A percentile compares a stretch with the other conserved stretches of the same genome.
phyloP scores from a whole-genome alignment of 2,113 vertebrate species.

The Coryphaenoides rupestris region DNA sequence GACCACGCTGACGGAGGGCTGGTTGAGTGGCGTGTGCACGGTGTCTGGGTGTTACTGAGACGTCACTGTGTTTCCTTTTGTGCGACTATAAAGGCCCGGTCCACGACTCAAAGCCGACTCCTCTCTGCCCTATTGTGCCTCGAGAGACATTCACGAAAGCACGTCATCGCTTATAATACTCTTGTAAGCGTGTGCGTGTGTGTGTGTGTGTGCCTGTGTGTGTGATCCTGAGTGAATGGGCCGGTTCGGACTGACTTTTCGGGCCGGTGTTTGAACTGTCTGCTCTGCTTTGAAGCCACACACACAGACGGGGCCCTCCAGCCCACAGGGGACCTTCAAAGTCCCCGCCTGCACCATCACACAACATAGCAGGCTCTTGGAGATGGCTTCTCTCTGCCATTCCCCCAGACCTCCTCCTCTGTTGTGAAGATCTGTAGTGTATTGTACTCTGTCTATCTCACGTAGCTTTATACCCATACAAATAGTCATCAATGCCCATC shows the following conservation, averaged over 20 bases:
- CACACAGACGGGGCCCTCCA: conserved; percentile 47
- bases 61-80: no score
- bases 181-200: conserved; percentile 9
- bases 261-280: conserved; percentile 68
- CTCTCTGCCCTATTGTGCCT: no score
- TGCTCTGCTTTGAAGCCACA: conserved; percentile 66
- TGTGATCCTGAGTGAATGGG: conserved; percentile 12
- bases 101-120: no score
- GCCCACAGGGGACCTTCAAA: conserved; percentile 54
- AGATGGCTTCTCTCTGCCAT: neutral
- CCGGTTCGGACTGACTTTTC: neutral
- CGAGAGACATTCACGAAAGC: no score
- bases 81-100: no score
- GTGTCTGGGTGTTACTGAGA: no score
- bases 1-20: no score
- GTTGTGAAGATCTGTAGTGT: conserved; percentile 1
- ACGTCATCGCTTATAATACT: no score
- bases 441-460: no score
- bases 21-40: no score
- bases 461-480: no score
- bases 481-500: no score
- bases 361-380: conserved; percentile 16
- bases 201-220: conserved; percentile 4
- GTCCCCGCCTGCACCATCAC: conserved; percentile 15
- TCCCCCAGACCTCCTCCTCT: conserved; percentile 11